These are phyloP conservation scores for Hydrolagus affinis DNA, from an alignment of 2,113 vertebrate species.

Conservation along the genomic window DNA sequence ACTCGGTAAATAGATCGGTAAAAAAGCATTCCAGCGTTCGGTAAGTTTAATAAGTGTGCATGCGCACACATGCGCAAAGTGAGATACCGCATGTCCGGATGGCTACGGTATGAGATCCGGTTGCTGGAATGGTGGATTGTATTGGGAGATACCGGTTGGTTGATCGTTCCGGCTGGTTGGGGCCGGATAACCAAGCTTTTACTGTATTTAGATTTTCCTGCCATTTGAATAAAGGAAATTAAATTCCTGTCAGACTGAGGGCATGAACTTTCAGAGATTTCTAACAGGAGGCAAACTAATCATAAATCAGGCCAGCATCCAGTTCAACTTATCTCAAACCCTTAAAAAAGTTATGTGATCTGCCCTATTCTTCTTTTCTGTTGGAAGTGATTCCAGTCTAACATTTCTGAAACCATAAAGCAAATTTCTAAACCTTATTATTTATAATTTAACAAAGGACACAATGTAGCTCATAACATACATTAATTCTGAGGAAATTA, in stretches of 20 bases:
- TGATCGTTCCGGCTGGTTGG: too few relatives aligned
- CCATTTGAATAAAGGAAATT: background rate
- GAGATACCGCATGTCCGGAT: too few relatives aligned
- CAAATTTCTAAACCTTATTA: background rate
- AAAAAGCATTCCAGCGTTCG: too few relatives aligned
- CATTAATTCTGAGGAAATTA: background rate
- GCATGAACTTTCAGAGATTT: background rate
- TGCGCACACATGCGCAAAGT: too few relatives aligned
- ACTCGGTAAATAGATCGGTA: too few relatives aligned
- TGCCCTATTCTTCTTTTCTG: background rate
- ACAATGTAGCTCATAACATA: background rate
- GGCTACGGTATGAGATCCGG: too few relatives aligned
- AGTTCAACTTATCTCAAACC: background rate
- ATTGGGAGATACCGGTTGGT: too few relatives aligned
- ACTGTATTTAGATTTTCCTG: background rate
- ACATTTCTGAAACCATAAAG: background rate
- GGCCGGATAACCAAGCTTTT: too few relatives aligned
- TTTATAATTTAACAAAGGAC: background rate
- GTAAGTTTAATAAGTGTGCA: too few relatives aligned
- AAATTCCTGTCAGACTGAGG: background rate
- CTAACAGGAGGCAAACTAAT: background rate
- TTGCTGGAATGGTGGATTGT: too few relatives aligned
- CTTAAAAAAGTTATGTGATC: background rate
- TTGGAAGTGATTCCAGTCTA: background rate
- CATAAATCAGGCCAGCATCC: background rate